Conservation (phyloP, 2,888 invertebrate species). For the Lydus trimaculatus region DNA sequence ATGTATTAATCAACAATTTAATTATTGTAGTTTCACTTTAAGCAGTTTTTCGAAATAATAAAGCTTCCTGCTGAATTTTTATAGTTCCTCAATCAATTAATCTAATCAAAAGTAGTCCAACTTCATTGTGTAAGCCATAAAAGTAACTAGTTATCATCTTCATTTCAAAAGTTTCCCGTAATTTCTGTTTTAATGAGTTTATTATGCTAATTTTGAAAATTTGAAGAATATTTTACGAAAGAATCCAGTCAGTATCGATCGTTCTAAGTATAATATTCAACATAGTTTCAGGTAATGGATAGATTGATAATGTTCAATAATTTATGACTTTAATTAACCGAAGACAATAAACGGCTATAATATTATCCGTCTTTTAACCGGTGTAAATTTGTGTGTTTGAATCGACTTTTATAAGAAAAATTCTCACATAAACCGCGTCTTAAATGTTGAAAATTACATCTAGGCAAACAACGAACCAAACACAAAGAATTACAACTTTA, state of each 20-base stretch:
- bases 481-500: constrained; percentile 8
- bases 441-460: background rate
- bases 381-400: too few relatives aligned
- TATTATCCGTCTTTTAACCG: too few relatives aligned
- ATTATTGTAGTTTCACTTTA: background rate
- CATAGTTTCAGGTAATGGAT: background rate
- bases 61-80: background rate
- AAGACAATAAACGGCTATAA: background rate
- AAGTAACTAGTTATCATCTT: background rate
- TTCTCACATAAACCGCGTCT: background rate
- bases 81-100: background rate
- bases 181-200: background rate
- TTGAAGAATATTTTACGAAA: background rate
- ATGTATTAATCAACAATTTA: background rate
- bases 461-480: background rate
- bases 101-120: background rate
- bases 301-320: background rate
- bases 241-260: background rate
- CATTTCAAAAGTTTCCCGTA: background rate
- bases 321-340: constrained; percentile 2
- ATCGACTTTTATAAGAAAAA: too few relatives aligned
- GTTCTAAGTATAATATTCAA: background rate
- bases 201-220: background rate
- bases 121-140: background rate
- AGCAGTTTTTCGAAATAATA: background rate